phyloP scores from a whole-genome alignment of 2,888 invertebrate genomes.

The Automeris io region DNA sequence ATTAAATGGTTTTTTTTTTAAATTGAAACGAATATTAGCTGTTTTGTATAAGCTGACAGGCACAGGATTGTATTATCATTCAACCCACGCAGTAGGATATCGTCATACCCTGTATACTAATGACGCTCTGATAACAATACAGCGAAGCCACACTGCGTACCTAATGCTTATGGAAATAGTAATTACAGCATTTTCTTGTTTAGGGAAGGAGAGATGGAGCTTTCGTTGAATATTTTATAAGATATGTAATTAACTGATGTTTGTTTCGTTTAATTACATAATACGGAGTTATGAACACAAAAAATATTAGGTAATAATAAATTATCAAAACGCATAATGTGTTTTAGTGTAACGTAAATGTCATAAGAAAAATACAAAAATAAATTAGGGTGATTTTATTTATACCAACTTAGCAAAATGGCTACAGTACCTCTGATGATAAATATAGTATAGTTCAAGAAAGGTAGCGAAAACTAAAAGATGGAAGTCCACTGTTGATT shows the following conservation, averaged over 20 bases:
- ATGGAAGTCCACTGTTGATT: no score
- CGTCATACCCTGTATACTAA: conserved; percentile 61
- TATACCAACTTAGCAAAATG: no score
- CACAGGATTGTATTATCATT: conserved; percentile 2
- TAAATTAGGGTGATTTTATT: no score
- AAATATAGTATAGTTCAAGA: no score
- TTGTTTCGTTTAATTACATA: no score
- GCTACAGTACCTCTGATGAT: no score
- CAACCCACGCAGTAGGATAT: conserved; percentile 53
- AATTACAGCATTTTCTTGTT: conserved; percentile 7
- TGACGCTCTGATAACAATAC: conserved; percentile 37
- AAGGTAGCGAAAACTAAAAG: no score
- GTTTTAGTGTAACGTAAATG: no score
- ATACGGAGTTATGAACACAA: no score
- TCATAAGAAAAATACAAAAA: no score
- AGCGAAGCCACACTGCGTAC: conserved; percentile 18
- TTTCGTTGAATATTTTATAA: neutral
- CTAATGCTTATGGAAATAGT: conserved; percentile 3
- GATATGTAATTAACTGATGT: neutral
- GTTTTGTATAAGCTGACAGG: neutral
- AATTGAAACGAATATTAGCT: neutral
- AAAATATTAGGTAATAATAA: no score
- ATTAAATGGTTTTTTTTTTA: neutral
- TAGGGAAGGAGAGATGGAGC: neutral
- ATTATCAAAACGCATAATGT: no score